Evolutionary conservation across 2,888 invertebrate species (phyloP), one percentile per base, ranked within the genome.

Genomic region (Pomacea canaliculata): DNA sequence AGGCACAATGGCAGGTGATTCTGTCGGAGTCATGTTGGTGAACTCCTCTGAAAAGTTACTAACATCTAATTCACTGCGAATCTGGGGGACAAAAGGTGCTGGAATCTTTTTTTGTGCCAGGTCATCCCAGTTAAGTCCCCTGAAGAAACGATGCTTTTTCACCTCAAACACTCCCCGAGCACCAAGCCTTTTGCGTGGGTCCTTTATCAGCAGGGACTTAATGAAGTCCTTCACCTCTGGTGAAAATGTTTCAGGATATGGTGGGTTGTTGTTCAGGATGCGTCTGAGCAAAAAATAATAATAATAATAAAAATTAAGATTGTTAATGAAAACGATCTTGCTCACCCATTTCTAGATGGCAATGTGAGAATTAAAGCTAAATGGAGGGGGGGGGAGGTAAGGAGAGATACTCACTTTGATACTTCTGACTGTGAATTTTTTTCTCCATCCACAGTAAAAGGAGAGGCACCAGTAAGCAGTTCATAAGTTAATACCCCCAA

Each of bases 31-130:
- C 94, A 97, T 96, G 86, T 94, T 94, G 0, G 98, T 99, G 92
- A 99, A 99, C 92, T 99, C 98, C 82, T 96, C 96, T 68, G 97
- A 96, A 91, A 99, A 99, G 93, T 99, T 98, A 88, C 96, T 96
- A 19, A 97, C 96, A 92, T 99, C 98, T 80, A 96, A 93, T 90
- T 97, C 97, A 91, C 95, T 91, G 72, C 93, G 82, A 79, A 98
- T 94, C 77, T 93, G 93, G n/a, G 98, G 99, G 83, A 95, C 94
- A 92, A 98, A 97, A 1, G 98, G 98, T 0, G 98, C 96, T 19
- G 94, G 91, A 77, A 97, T 93, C 84, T 94, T 93, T 87, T 97
- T 95, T 1, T 93, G 92, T 1, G 95, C 94, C 71, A 98, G 92
- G 72, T 94, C 94, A 23, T 93, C 93, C 98, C 98, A 99, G 90